Evolutionary conservation across 2,113 vertebrate species (phyloP).

Genomic region (Agapornis roseicollis): DNA sequence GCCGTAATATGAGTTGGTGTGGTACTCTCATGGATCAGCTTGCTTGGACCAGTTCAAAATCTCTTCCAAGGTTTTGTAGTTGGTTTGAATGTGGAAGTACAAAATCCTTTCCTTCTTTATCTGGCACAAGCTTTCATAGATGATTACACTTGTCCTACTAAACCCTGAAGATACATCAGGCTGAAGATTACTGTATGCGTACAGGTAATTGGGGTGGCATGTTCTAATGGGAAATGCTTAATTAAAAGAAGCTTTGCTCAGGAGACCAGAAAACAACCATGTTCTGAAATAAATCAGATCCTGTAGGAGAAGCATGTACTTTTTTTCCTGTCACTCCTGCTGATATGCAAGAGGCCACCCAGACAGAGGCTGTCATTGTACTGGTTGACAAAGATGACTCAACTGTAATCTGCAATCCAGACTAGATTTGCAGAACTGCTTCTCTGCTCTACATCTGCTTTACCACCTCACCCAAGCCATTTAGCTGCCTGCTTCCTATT

Average conservation of each 20-base stretch:
- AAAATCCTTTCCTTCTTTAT: background rate
- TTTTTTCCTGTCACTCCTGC: background rate
- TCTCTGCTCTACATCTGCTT: conserved; percentile 3
- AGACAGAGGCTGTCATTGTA: background rate
- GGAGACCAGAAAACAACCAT: background rate
- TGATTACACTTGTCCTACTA: accelerated
- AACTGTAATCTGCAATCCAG: background rate
- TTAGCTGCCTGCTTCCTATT: conserved; percentile 3
- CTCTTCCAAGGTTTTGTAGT: background rate
- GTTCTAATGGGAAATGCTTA: background rate
- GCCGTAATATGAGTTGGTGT: background rate
- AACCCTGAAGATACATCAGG: background rate
- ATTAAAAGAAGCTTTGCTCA: background rate
- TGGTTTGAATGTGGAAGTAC: background rate
- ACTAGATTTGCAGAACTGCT: background rate
- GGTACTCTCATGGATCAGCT: background rate
- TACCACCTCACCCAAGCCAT: background rate
- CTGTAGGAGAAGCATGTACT: background rate
- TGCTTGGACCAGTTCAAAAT: background rate
- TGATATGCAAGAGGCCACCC: background rate
- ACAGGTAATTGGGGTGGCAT: background rate
- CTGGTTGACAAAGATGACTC: background rate
- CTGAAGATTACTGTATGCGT: background rate
- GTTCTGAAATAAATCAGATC: background rate
- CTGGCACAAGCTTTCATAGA: background rate